Conservation (phyloP, 1,140 invertebrate species). For the Babylonia areolata region DNA sequence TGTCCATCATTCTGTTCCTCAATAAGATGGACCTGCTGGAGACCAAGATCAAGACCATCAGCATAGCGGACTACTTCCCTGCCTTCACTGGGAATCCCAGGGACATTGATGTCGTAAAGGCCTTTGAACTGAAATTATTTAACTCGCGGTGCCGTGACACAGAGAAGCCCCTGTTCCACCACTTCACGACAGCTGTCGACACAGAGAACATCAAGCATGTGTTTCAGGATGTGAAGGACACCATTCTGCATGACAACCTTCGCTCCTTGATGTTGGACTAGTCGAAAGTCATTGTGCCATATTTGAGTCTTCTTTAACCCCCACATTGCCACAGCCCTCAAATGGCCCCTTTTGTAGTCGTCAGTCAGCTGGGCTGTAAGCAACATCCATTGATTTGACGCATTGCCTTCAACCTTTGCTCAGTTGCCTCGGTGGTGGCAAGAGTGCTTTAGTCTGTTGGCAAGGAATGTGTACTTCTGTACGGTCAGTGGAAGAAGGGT, state of each 20-base stretch:
- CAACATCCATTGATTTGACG: too few species aligned
- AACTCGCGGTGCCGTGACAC: conserved; percentile 79
- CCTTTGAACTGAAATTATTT: conserved; percentile 92
- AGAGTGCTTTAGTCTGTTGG: too few species aligned
- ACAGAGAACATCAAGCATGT: conserved; percentile 98
- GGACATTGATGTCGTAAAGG: conserved; percentile 90
- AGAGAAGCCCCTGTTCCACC: conserved; percentile 89
- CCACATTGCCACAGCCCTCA: too few species aligned
- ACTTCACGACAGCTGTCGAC: conserved; percentile 98
- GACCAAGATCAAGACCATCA: conserved; percentile 86
- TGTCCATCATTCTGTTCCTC: conserved; percentile 97
- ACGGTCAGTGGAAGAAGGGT: too few species aligned
- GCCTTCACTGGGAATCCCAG: conserved; percentile 91
- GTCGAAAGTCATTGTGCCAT: too few species aligned
- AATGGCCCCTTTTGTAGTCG: too few species aligned
- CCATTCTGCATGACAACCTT: conserved; percentile 95
- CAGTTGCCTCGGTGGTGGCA: too few species aligned
- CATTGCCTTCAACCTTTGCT: too few species aligned
- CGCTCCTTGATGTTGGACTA: conserved; percentile 94
- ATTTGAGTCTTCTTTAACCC: too few species aligned
- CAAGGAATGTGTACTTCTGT: too few species aligned
- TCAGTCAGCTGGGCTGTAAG: too few species aligned
- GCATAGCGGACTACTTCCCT: conserved; percentile 84
- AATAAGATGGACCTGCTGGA: conserved; percentile 97
- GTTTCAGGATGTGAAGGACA: conserved; percentile 98